Percentiles rank a stretch among this genome's conserved stretches.
Evolutionary conservation across 2,888 invertebrate genomes (phyloP).

Genomic region (Sipha maydis): DNA sequence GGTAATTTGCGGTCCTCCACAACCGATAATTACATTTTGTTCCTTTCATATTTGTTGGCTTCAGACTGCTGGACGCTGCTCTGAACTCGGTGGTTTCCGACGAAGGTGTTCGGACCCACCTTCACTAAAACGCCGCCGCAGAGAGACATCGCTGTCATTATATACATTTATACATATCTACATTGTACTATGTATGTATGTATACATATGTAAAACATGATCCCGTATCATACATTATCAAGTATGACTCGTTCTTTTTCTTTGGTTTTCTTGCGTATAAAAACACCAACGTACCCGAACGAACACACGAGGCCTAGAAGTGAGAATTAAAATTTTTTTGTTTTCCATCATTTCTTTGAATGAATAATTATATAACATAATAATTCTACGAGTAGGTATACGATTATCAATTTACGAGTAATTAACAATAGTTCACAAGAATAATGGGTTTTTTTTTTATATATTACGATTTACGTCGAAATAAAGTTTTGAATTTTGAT

Average conservation of each 20-base stretch:
- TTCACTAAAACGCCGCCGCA: conserved; percentile 2
- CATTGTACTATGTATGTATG: not conserved
- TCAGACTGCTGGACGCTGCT: conserved; percentile 60
- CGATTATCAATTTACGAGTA: no score
- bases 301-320: no score
- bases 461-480: no score
- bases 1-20: conserved; percentile 61
- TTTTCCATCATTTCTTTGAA: no score
- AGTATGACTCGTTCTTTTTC: not conserved
- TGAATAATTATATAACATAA: no score
- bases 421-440: no score
- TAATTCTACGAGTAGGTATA: no score
- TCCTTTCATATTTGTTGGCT: conserved; percentile 32
- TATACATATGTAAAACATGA: not conserved
- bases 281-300: not conserved
- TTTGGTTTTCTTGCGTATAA: not conserved
- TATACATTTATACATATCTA: not conserved
- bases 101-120: conserved; percentile 37
- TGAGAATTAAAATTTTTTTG: no score
- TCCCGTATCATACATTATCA: not conserved
- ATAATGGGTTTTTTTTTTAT: no score
- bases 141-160: conserved; percentile 19
- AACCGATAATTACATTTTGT: conserved; percentile 59
- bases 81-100: conserved; percentile 44
- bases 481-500: no score